Percentiles rank a stretch among this genome's conserved stretches.
Evolutionary conservation across 2,797 vertebrate species (phyloP).

Genomic region (Oryzias sinensis): DNA sequence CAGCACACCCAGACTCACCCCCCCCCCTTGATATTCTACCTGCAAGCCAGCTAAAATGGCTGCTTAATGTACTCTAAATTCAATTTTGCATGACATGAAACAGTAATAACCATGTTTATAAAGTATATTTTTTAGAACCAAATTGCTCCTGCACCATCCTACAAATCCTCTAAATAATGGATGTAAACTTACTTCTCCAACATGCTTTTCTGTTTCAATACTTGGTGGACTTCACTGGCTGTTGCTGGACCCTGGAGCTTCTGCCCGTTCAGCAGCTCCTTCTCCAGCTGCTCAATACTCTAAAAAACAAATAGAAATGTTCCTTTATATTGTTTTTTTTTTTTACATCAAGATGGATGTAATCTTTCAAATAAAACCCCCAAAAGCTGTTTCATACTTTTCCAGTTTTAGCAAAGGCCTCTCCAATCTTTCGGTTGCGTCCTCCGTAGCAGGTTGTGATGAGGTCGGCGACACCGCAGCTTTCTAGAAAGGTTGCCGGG

Average conservation of each 20-base stretch:
- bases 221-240: constrained; percentile 85
- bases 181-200: constrained; percentile 86
- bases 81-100: neutral
- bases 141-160: neutral
- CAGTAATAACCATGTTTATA: no score
- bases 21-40: no score
- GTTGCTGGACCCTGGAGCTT: constrained; percentile 96
- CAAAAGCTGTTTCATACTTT: constrained; percentile 61
- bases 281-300: constrained; percentile 93
- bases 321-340: no score
- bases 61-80: neutral
- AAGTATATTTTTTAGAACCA: no score
- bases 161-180: neutral
- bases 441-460: constrained; percentile 98
- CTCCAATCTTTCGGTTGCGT: constrained; percentile 92
- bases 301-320: constrained; percentile 47
- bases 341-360: neutral
- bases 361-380: neutral
- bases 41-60: no score
- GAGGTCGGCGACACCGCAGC: constrained; percentile 93
- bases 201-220: constrained; percentile 86
- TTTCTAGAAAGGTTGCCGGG: constrained; percentile 90
- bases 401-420: constrained; percentile 90
- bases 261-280: constrained; percentile 95
- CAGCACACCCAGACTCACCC: no score